Percentiles rank a stretch among this genome's conserved stretches.
phyloP scores from a whole-genome alignment of 2,113 vertebrate genomes.

The Falco punctatus region DNA sequence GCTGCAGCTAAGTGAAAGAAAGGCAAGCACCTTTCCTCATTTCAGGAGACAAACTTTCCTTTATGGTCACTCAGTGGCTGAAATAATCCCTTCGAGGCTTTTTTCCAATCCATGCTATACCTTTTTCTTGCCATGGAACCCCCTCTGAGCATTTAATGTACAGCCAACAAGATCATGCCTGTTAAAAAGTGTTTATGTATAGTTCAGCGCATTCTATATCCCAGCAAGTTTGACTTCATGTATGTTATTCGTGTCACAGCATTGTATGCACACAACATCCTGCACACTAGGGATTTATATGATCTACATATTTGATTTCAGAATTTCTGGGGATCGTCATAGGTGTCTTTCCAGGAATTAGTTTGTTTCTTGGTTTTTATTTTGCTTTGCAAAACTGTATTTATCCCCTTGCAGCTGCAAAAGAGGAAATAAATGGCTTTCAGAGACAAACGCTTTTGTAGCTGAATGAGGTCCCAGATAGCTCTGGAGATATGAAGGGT shows the following conservation, averaged over 20 bases:
- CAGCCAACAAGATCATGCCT: neutral
- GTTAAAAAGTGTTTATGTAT: neutral
- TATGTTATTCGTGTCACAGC: neutral
- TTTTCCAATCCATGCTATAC: neutral
- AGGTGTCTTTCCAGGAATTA: neutral
- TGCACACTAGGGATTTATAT: neutral
- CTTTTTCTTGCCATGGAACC: neutral
- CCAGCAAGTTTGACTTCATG: neutral
- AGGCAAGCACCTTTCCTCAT: neutral
- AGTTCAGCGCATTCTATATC: neutral
- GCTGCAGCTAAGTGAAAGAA: neutral
- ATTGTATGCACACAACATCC: neutral
- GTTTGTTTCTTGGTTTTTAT: neutral
- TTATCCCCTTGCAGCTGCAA: neutral
- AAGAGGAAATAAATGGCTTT: neutral
- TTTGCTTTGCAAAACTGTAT: neutral
- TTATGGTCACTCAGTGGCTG: neutral
- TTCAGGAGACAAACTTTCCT: neutral
- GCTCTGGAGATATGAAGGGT: neutral
- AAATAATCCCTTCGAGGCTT: neutral
- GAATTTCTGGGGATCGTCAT: neutral
- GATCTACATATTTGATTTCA: neutral
- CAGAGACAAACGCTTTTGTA: neutral
- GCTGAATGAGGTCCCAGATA: accelerated
- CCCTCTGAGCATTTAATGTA: neutral